Evolutionary conservation across 2,797 vertebrate genomes (phyloP).

Genomic region (Eutrigla gurnardus): DNA sequence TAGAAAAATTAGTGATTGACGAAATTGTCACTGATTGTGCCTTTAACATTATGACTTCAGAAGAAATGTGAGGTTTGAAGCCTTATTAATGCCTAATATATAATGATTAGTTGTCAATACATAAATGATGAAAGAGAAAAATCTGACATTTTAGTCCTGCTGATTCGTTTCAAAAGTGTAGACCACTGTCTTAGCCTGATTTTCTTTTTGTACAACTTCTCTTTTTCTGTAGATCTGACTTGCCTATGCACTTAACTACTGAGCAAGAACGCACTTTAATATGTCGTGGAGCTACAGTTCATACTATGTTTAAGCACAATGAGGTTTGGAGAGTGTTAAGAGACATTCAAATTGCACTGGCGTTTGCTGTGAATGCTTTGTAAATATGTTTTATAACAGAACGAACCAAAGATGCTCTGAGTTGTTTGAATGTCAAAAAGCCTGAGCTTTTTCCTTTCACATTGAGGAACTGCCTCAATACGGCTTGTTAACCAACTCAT

Average conservation of each 20-base stretch:
- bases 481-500: constrained; percentile 38
- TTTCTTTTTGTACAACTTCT: constrained; percentile 12
- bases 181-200: constrained; percentile 34
- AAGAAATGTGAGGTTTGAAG: constrained; percentile 15
- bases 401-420: constrained; percentile 81
- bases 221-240: constrained; percentile 41
- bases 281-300: constrained; percentile 50
- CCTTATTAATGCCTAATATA: constrained; percentile 9
- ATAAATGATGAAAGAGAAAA: constrained; percentile 1
- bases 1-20: constrained; percentile 6
- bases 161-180: constrained; percentile 21
- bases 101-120: not conserved
- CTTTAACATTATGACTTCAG: constrained; percentile 31
- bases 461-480: constrained; percentile 5
- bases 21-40: constrained; percentile 41
- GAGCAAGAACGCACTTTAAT: constrained; percentile 85
- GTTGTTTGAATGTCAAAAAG: constrained; percentile 57
- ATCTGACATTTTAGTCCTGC: constrained; percentile 11
- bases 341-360: constrained; percentile 66
- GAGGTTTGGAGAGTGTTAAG: constrained; percentile 34
- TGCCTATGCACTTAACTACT: constrained; percentile 83
- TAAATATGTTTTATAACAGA: constrained; percentile 72
- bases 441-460: constrained; percentile 32
- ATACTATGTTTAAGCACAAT: constrained; percentile 69
- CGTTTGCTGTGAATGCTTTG: constrained; percentile 73